A percentile compares a stretch with the other conserved stretches of the same genome.
Conservation (phyloP, 53 echinoderm and acorn worm species). For the Zoroaster sp. region DNA sequence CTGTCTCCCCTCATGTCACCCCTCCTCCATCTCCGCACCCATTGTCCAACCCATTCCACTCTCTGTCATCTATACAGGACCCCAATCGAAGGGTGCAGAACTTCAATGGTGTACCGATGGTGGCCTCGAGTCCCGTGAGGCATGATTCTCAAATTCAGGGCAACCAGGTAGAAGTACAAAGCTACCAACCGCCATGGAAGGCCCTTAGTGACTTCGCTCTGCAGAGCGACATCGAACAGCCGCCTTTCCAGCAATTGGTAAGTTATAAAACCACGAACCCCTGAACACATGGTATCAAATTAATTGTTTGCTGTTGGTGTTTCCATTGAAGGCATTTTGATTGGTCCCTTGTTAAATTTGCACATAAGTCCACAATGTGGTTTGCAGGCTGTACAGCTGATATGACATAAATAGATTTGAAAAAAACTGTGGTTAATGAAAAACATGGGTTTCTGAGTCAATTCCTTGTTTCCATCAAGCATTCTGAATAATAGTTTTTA, state of each 20-base stretch:
- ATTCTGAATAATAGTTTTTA: too few species aligned
- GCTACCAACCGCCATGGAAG: slow-evolving; percentile 98
- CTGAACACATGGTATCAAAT: neutral
- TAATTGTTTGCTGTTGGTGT: too few species aligned
- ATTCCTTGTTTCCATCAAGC: too few species aligned
- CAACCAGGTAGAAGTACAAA: slow-evolving; percentile 94
- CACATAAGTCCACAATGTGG: too few species aligned
- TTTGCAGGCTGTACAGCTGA: too few species aligned
- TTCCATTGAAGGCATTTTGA: too few species aligned
- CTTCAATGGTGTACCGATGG: slow-evolving; percentile 99
- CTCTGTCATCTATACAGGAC: slow-evolving; percentile 73
- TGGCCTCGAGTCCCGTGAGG: slow-evolving; percentile 96
- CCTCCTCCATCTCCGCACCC: too few species aligned
- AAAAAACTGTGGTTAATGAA: too few species aligned
- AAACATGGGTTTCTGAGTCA: too few species aligned
- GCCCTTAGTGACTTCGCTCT: slow-evolving; percentile 98
- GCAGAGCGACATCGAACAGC: slow-evolving; percentile 98
- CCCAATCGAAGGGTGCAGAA: slow-evolving; percentile 89
- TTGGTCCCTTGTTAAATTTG: too few species aligned
- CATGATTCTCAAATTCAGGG: slow-evolving; percentile 98
- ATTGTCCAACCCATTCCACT: too few species aligned
- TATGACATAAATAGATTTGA: too few species aligned
- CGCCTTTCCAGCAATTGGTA: slow-evolving; percentile 99
- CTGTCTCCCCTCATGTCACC: neutral
- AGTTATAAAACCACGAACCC: slow-evolving; percentile 5